These are phyloP conservation scores for Caranx ignobilis DNA, from an alignment of 2,113 vertebrate species.

Conservation along the genomic window DNA sequence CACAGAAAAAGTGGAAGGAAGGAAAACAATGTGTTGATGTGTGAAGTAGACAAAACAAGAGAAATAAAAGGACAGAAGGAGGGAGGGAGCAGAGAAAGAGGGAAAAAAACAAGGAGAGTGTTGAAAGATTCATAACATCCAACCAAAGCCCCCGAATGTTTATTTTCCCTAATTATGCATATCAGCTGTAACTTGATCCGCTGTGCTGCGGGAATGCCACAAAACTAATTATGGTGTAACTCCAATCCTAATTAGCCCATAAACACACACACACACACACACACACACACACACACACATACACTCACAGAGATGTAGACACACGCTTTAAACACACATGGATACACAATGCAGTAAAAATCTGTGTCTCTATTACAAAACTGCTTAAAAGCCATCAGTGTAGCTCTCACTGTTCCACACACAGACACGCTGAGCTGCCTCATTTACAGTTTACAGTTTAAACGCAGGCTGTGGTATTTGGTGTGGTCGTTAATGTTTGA, in stretches of 20 bases:
- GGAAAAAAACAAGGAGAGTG: slow-evolving; percentile 21
- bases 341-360: slow-evolving; percentile 50
- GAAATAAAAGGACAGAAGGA: not conserved
- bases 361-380: slow-evolving; percentile 50
- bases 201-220: slow-evolving; percentile 73
- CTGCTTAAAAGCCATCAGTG: slow-evolving; percentile 55
- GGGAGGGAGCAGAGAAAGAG: not conserved
- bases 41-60: slow-evolving; percentile 51
- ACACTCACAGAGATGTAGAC: not conserved
- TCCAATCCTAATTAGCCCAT: slow-evolving; percentile 79
- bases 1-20: slow-evolving; percentile 30
- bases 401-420: slow-evolving; percentile 36
- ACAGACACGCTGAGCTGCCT: slow-evolving; percentile 53
- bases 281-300: not conserved
- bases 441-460: slow-evolving; percentile 73
- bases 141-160: slow-evolving; percentile 66
- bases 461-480: slow-evolving; percentile 68
- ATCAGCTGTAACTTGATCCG: slow-evolving; percentile 71
- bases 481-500: slow-evolving; percentile 66
- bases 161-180: slow-evolving; percentile 79
- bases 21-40: slow-evolving; percentile 3
- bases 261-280: slow-evolving; percentile 68
- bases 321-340: slow-evolving; percentile 34
- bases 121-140: slow-evolving; percentile 69
- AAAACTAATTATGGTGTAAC: slow-evolving; percentile 77